A percentile compares a stretch with the other conserved stretches of the same genome.
Conservation (phyloP, 1,140 invertebrate species). For the Diachasma alloeum region DNA sequence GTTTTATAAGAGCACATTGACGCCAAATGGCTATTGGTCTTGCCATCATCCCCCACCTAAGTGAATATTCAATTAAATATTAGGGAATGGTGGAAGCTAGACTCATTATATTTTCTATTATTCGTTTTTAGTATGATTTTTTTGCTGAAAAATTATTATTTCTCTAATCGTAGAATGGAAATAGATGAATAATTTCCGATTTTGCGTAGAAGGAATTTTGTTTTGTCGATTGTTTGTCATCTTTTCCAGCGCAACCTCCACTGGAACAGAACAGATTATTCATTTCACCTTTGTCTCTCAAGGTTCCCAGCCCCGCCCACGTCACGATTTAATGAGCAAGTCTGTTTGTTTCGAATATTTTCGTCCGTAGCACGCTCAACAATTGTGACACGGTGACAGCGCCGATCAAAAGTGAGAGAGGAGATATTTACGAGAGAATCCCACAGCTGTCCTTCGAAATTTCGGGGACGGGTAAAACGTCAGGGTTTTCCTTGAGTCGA, state of each 20-base stretch:
- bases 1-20: too few species aligned
- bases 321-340: neutral
- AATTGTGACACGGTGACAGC: neutral
- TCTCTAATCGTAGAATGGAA: too few species aligned
- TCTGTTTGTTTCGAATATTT: neutral
- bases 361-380: slow-evolving; percentile 1
- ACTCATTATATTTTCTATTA: too few species aligned
- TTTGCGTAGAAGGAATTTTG: too few species aligned
- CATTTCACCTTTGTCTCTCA: slow-evolving; percentile 18
- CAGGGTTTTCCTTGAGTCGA: neutral
- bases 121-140: too few species aligned
- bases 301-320: neutral
- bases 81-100: too few species aligned
- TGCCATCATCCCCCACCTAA: too few species aligned
- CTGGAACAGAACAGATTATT: neutral
- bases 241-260: neutral
- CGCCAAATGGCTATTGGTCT: too few species aligned
- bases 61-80: too few species aligned
- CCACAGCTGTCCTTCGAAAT: neutral
- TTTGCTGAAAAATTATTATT: too few species aligned
- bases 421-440: neutral
- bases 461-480: neutral
- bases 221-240: too few species aligned
- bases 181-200: too few species aligned
- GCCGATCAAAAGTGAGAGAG: neutral